Conservation (phyloP, 1,140 invertebrate species). For the Dysdera silvatica region DNA sequence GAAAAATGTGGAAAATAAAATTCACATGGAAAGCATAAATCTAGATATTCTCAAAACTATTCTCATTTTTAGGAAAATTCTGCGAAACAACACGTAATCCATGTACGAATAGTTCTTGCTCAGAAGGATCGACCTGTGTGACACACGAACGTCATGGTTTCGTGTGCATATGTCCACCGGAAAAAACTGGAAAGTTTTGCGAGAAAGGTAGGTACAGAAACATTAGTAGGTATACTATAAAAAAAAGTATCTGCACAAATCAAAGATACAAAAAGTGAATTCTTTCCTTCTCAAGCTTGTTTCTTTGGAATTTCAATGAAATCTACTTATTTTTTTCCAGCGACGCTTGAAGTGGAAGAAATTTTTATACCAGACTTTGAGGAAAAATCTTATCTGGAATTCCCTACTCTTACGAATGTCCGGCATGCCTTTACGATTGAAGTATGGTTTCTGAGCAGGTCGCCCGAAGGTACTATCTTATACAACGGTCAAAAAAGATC, state of each 20-base stretch:
- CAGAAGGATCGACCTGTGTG: slow-evolving; percentile 63
- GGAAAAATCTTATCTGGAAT: slow-evolving; percentile 65
- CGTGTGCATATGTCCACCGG: slow-evolving; percentile 63
- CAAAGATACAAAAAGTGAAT: neutral
- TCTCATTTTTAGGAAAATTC: slow-evolving; percentile 46
- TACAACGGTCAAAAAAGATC: slow-evolving; percentile 65
- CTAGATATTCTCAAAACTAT: too few species aligned
- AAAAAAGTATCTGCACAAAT: neutral
- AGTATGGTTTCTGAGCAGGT: slow-evolving; percentile 74
- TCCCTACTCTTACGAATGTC: slow-evolving; percentile 65
- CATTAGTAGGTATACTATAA: neutral
- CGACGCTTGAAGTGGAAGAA: slow-evolving; percentile 24
- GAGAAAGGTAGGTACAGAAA: slow-evolving; percentile 51
- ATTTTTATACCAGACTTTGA: slow-evolving; percentile 48
- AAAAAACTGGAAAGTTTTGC: slow-evolving; percentile 59
- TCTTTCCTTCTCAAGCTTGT: neutral
- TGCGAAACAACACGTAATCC: slow-evolving; percentile 16
- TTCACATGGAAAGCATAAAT: too few species aligned
- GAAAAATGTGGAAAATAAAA: too few species aligned
- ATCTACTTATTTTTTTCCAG: neutral
- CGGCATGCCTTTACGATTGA: slow-evolving; percentile 71
- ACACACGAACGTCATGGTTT: slow-evolving; percentile 60
- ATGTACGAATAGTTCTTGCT: slow-evolving; percentile 54
- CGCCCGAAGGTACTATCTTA: slow-evolving; percentile 67
- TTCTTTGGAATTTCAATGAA: neutral